Conservation (phyloP, 1,140 invertebrate genomes). For the Neoseiulus cucumeris region DNA sequence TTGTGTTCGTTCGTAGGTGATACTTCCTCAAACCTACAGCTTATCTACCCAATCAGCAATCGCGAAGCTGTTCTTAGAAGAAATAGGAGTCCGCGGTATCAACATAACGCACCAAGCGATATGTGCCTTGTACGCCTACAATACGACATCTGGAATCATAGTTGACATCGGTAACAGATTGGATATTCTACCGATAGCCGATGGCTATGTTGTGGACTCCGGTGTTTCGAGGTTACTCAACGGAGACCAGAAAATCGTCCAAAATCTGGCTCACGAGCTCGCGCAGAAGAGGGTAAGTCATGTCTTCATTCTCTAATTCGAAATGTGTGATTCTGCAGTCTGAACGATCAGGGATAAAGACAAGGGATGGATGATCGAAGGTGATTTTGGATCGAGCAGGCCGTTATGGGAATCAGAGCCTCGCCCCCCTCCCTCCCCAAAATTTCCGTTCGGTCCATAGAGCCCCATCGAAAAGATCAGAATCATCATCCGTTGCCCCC, state of each 20-base stretch:
- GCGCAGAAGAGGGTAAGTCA: constrained; percentile 10
- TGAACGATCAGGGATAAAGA: too few species aligned
- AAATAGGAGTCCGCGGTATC: constrained; percentile 30
- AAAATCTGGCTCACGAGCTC: constrained; percentile 25
- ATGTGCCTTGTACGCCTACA: constrained; percentile 40
- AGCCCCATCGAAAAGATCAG: too few species aligned
- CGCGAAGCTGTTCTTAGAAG: constrained; percentile 29
- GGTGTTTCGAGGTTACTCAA: constrained; percentile 33
- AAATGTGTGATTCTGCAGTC: too few species aligned
- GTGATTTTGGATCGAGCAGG: too few species aligned
- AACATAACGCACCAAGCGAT: constrained; percentile 39
- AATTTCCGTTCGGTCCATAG: too few species aligned
- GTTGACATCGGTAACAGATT: constrained; percentile 42
- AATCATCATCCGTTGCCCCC: too few species aligned
- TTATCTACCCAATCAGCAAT: constrained; percentile 27
- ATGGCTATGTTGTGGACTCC: constrained; percentile 35
- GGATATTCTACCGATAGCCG: constrained; percentile 39
- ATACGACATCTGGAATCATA: constrained; percentile 39
- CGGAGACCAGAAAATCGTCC: constrained; percentile 33
- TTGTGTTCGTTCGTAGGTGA: constrained; percentile 26
- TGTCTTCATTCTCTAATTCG: too few species aligned
- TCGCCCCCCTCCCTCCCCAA: too few species aligned
- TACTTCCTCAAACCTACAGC: constrained; percentile 31
- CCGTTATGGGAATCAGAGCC: too few species aligned
- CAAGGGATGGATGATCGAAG: too few species aligned